Evolutionary conservation across 1,140 invertebrate species (phyloP).

Genomic region (Rhyacophila brunnea): DNA sequence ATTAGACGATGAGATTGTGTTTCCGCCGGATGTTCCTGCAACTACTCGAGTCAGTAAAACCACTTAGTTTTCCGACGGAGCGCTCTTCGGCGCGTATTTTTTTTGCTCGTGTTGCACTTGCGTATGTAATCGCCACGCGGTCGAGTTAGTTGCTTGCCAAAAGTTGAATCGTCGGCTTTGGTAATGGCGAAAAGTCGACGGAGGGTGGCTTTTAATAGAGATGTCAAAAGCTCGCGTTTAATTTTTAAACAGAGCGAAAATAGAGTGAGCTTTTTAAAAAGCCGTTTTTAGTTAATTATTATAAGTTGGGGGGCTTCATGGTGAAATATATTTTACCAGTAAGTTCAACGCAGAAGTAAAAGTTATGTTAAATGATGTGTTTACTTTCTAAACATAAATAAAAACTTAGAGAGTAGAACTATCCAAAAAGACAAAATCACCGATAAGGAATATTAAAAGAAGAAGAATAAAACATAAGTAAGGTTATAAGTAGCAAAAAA

Average conservation of each 20-base stretch:
- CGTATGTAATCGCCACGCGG: conserved; percentile 19
- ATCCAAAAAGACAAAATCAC: too few species aligned
- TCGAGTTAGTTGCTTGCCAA: conserved; percentile 21
- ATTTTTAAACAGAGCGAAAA: background rate
- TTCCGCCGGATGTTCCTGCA: conserved; percentile 34
- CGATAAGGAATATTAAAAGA: too few species aligned
- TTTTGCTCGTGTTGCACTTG: background rate
- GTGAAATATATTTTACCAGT: too few species aligned
- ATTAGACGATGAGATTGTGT: conserved; percentile 37
- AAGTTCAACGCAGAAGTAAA: too few species aligned
- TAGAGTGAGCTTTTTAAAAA: background rate
- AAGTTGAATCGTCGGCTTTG: conserved; percentile 27
- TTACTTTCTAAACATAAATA: too few species aligned
- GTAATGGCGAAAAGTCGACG: conserved; percentile 5
- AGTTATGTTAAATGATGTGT: too few species aligned
- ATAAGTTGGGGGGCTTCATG: too few species aligned
- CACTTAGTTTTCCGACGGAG: conserved; percentile 29
- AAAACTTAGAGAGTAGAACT: too few species aligned
- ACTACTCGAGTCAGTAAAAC: conserved; percentile 29
- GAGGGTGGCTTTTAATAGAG: conserved; percentile 15
- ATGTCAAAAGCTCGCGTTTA: conserved; percentile 10
- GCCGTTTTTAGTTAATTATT: background rate
- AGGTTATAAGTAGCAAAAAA: too few species aligned
- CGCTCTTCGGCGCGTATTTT: conserved; percentile 10
- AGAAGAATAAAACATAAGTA: too few species aligned